Evolutionary conservation across 2,797 vertebrate genomes (phyloP), one percentile per base, ranked within the genome.

Genomic region (Sebastiscus albofasciatus): DNA sequence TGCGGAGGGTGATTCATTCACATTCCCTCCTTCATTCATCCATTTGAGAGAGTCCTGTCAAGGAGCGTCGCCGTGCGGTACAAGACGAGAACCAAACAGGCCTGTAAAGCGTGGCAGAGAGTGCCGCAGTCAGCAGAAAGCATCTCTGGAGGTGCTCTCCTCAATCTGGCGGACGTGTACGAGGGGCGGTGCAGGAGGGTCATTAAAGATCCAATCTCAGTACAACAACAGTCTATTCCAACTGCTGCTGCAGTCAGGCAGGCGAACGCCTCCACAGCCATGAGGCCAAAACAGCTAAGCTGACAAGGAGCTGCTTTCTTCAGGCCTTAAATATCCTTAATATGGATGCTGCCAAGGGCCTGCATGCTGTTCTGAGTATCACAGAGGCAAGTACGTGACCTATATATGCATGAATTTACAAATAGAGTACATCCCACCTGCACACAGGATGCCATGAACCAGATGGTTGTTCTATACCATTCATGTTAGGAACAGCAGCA

Each of bases 121-220:
- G 16, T 80, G 86, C 87, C 80, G 61, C 14, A 11, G 27, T 91
- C 84, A 85, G 84, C 75, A 69, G 68, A 87, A 81, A 75, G 52
- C 36, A 61, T 77, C 69, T 65, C 67, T 80, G 34, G 56, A 80
- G 54, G 65, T 80, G 65, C 46, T 65, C 27, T 78, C 58, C 33
- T 90, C 75, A 78, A 75, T 86, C 55, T 83, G 72, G 46, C 81
- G 69, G 75, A 80, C 10, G 29, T 49, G 83, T 74, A 62, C 39
- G 67, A 67, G 20, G 72, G 56, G 52, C 52, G 29, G 55, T 39
- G 56, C 10, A 67, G 46, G 72, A 54, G 52, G 58, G 16, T 82
- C 83, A 90, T 86, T 86, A 83, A 79, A 89, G 58, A 89, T 69
- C 81, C 56, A 55, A 79, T 82, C 79, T 82, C 72, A 67, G 64